Base-by-base conservation (phyloP, 1,140 invertebrate species). In the Drosophila azteca region DNA sequence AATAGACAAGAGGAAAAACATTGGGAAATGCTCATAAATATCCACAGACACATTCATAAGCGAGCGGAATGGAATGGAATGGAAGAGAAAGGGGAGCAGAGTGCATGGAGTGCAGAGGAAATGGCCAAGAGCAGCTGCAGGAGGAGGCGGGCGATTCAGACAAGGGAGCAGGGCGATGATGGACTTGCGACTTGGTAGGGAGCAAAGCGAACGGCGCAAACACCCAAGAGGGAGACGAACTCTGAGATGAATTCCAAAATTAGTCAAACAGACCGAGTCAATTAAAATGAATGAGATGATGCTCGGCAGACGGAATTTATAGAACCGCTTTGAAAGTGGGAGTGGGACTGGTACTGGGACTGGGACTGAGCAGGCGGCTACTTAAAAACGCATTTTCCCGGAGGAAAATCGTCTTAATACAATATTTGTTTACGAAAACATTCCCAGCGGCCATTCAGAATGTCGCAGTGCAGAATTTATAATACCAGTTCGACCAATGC, bases 391-490 rank as follows among this genome's bases (percentile, higher is more conserved):
- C 78, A 88, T 87, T 79, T 63, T 43, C 66, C 39, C 44, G 66
- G 52, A 44, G 66, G 45, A 71, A 71, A 76, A 39, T 39, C 75
- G 50, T 72, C 49, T 61, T 62, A 57, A 79, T 62, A 57, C 48
- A 8, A 52, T 74, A 76, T 88, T 88, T 87, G 83, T 87, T 87
- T 87, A 88, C 79, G 46, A 87, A 83, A 72, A 81, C 65, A 85
- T 85, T 87, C 73, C 29, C 73, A 63, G 11, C 6, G 55, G 13
- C 45, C 72, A 65, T 65, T 57, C 48, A 53, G 29, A 75, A 59
- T 72, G 83, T 88, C 82, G 66, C 57, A 20, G n/a, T 49, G 44
- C 63, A 8, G 62, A 87, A 82, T 87, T 87, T 88, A 87, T 76
- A 72, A 57, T 46, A 20, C 41, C 58, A 39, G 48, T n/a, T 61